These are phyloP conservation scores for Netelia melanura DNA, from an alignment of 2,888 invertebrate genomes.

Conservation along the genomic window DNA sequence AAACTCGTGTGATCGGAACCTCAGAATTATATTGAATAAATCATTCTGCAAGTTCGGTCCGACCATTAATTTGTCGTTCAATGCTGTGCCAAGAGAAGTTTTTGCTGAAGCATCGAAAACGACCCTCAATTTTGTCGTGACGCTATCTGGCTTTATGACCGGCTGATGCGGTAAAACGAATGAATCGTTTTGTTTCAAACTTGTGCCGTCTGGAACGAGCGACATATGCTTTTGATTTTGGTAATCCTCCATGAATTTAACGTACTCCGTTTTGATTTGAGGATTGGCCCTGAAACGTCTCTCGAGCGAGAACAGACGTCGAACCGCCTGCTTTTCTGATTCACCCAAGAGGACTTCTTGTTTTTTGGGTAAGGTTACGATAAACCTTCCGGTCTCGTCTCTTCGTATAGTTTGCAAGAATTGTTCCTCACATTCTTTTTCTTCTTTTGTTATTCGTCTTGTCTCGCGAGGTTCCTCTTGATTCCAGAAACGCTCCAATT, in stretches of 20 bases:
- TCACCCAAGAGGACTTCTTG: slow-evolving; percentile 63
- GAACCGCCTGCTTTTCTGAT: slow-evolving; percentile 64
- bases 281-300: slow-evolving; percentile 44
- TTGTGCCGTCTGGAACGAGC: not conserved
- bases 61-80: slow-evolving; percentile 57
- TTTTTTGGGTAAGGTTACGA: slow-evolving; percentile 61
- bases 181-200: not conserved
- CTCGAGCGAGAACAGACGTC: slow-evolving; percentile 69
- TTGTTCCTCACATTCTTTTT: slow-evolving; percentile 69
- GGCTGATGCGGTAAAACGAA: slow-evolving; percentile 52
- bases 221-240: slow-evolving; percentile 57
- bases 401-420: slow-evolving; percentile 58
- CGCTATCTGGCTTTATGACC: slow-evolving; percentile 51
- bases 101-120: slow-evolving; percentile 64
- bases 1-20: slow-evolving; percentile 38
- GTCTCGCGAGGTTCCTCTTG: slow-evolving; percentile 65
- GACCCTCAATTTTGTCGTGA: slow-evolving; percentile 54
- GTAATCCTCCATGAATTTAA: slow-evolving; percentile 47
- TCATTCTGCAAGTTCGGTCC: slow-evolving; percentile 59
- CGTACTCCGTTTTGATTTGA: slow-evolving; percentile 13
- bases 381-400: slow-evolving; percentile 67
- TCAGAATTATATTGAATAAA: slow-evolving; percentile 30
- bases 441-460: slow-evolving; percentile 58
- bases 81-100: slow-evolving; percentile 43
- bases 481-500: slow-evolving; percentile 70